Percentiles rank a stretch among this genome's conserved stretches.
Evolutionary conservation across 2,797 vertebrate species (phyloP).

Genomic region (Echiichthys vipera): DNA sequence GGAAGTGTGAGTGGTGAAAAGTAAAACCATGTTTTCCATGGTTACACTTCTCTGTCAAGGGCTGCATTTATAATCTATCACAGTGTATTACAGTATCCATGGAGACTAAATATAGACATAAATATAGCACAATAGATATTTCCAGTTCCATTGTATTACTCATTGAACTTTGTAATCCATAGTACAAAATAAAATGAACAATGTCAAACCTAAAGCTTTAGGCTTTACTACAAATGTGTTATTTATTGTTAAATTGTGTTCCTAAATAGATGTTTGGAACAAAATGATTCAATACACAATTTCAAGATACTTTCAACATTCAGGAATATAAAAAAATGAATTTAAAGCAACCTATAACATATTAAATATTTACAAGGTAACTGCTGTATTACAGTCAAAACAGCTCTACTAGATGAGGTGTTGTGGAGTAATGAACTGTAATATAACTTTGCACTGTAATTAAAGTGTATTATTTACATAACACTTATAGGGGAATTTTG

Average conservation of each 20-base stretch:
- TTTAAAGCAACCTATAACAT: background rate
- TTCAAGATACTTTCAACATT: background rate
- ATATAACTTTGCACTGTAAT: background rate
- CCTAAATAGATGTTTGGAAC: background rate
- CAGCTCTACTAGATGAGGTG: background rate
- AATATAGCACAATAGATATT: background rate
- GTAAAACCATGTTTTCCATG: conserved; percentile 27
- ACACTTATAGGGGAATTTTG: background rate
- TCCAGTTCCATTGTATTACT: conserved; percentile 3
- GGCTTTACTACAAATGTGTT: background rate
- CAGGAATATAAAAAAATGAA: background rate
- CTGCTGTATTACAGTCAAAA: background rate
- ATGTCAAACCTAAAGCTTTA: background rate
- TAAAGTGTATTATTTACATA: background rate
- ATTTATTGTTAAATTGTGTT: background rate
- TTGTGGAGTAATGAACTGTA: conserved; percentile 1
- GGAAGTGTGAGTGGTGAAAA: conserved; percentile 40
- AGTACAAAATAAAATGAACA: background rate
- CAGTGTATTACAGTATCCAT: background rate
- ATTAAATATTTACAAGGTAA: background rate
- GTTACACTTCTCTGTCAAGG: conserved; percentile 15
- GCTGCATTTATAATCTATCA: conserved; percentile 8
- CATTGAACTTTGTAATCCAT: conserved; percentile 3
- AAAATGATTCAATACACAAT: background rate
- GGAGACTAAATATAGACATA: conserved; percentile 20